Conservation (phyloP, 1,140 invertebrate genomes). For the Sycophaga agraensis region DNA sequence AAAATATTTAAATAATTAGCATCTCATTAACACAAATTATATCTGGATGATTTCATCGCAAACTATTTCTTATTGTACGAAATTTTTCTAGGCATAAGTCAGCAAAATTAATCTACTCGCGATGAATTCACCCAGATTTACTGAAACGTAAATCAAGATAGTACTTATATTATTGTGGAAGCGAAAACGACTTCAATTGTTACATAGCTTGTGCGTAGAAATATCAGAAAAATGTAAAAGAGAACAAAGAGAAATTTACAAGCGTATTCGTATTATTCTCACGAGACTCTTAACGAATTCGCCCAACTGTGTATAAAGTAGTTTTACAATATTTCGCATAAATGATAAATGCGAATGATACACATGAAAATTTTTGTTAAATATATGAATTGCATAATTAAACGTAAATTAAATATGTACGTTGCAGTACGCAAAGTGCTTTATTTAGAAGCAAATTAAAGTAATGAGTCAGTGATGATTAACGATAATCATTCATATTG, state of each 20-base stretch:
- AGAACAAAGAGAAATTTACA: background rate
- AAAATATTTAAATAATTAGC: background rate
- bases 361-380: constrained; percentile 14
- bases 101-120: background rate
- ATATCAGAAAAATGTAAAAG: background rate
- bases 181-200: constrained; percentile 21
- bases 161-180: constrained; percentile 24
- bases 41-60: background rate
- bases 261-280: constrained; percentile 5
- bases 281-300: constrained; percentile 7
- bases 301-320: constrained; percentile 17
- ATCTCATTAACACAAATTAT: background rate
- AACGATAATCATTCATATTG: constrained; percentile 10
- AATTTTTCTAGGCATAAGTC: background rate
- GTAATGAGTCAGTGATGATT: constrained; percentile 1
- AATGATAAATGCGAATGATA: background rate
- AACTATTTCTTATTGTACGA: background rate
- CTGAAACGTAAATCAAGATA: background rate
- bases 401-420: constrained; percentile 11
- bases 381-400: background rate
- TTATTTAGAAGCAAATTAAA: constrained; percentile 17
- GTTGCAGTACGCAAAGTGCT: constrained; percentile 7
- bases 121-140: background rate
- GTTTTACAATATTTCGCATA: constrained; percentile 8
- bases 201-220: constrained; percentile 15